Base-by-base conservation (phyloP, 2,113 vertebrate species). In the Echinops telfairi region DNA sequence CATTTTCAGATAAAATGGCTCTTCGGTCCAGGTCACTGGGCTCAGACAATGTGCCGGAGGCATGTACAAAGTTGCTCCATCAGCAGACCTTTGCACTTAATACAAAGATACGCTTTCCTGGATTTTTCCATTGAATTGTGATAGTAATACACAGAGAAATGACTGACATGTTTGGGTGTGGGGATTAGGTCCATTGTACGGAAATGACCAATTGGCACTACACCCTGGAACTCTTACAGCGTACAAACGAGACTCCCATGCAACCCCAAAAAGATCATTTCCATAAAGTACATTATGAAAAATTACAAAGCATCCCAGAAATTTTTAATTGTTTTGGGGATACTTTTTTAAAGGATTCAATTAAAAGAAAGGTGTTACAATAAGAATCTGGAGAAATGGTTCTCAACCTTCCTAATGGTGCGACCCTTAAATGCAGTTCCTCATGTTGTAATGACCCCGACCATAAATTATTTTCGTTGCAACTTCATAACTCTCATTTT, bases 161-260 rank as follows among this genome's bases (percentile, higher is more conserved):
- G 97, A 97, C 78, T 97, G 97, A 97, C 96, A 96, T 22, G 75
- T 98, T 97, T 98, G 96, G 87, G 94, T 96, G 92, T 88, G 83
- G 53, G 95, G 95, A 98, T 98, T 97, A 97, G 29, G 90, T 20
- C 3, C 36, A 81, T 92, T 96, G 84, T 92, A 92, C 6, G 16
- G 78, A 97, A 0, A 1, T 81, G 64, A 94, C n/a, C 88, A 38
- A 88, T 75, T 82, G 96, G 83, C 93, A 97, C 77, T 80, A 53
- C 60, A 76, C 43, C 36, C 53, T 84, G 16, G 1, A 25, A 6
- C n/a, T 81, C 14, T 5, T 29, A 83, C 57, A 92, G 11, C 8
- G 70, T 79, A 53, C 47, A 83, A 94, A 90, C n/a, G 6, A 71
- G 89, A 17, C 15, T 92, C 4, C 75, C 17, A 9, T 14, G 14